Evolutionary conservation across 2,888 invertebrate species (phyloP).

Genomic region (Nemotelus pantherinus): DNA sequence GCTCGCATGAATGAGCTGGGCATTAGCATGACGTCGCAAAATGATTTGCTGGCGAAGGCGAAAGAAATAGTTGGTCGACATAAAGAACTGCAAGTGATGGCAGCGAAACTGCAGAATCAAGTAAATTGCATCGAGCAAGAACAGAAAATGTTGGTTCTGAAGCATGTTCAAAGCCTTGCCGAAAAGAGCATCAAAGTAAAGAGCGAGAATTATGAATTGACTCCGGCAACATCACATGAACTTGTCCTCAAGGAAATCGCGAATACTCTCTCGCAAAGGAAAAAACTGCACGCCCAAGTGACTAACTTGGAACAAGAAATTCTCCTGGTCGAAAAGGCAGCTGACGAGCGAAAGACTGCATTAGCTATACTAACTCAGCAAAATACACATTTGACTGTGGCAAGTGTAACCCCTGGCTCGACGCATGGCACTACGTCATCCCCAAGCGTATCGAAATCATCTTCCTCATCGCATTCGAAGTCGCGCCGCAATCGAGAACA

Average conservation of each 20-base stretch:
- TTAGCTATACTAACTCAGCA: constrained; percentile 60
- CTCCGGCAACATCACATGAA: constrained; percentile 79
- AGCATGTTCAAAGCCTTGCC: constrained; percentile 79
- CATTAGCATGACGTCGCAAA: constrained; percentile 86
- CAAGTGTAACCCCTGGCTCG: constrained; percentile 54
- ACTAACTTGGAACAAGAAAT: constrained; percentile 82
- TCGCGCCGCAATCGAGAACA: constrained; percentile 76
- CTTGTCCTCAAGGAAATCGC: constrained; percentile 87
- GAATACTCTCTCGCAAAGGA: constrained; percentile 82
- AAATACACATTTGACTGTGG: constrained; percentile 60
- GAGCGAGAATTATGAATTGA: constrained; percentile 69
- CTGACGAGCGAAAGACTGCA: constrained; percentile 71
- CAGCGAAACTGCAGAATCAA: constrained; percentile 85
- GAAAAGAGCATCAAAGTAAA: constrained; percentile 72
- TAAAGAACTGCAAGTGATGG: constrained; percentile 90
- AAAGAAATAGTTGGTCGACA: constrained; percentile 93
- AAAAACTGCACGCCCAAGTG: constrained; percentile 80
- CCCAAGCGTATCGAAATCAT: constrained; percentile 67
- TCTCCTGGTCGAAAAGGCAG: constrained; percentile 75
- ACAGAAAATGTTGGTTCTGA: constrained; percentile 76
- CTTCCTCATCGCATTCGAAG: constrained; percentile 62
- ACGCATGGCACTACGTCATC: constrained; percentile 56
- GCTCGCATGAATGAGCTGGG: constrained; percentile 91
- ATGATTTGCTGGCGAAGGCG: constrained; percentile 84
- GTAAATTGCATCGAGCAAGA: constrained; percentile 77